Evolutionary conservation across 2,888 invertebrate genomes (phyloP).

Genomic region (Tinea trinotella): DNA sequence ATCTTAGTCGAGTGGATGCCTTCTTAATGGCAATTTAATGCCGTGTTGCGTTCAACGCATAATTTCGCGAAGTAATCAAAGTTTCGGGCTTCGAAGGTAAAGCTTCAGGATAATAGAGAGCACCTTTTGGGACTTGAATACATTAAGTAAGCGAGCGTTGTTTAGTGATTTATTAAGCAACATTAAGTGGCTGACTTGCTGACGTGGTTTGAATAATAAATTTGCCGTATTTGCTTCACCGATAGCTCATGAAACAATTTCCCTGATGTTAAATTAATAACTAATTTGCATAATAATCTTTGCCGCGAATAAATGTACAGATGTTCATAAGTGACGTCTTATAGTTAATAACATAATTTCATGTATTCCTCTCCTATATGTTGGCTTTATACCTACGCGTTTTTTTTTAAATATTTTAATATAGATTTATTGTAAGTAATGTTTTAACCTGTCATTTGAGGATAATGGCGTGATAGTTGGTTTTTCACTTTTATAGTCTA

Average conservation of each 20-base stretch:
- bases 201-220: conserved; percentile 29
- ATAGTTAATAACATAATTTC: too few relatives aligned
- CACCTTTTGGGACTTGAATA: conserved; percentile 46
- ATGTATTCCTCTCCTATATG: too few relatives aligned
- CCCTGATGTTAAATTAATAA: conserved; percentile 17
- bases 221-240: conserved; percentile 17
- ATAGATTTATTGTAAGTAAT: too few relatives aligned
- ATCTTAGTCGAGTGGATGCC: conserved; percentile 40
- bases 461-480: too few relatives aligned
- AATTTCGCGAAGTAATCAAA: conserved; percentile 58
- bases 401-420: too few relatives aligned
- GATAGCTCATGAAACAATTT: conserved; percentile 12
- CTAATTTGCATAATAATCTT: conserved; percentile 12
- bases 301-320: background rate
- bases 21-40: conserved; percentile 61
- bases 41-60: conserved; percentile 40
- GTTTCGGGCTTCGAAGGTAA: conserved; percentile 35
- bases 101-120: conserved; percentile 37
- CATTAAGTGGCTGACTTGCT: conserved; percentile 28
- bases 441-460: too few relatives aligned
- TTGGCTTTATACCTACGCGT: too few relatives aligned
- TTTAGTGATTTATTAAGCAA: conserved; percentile 39
- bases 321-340: background rate
- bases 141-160: conserved; percentile 43
- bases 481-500: too few relatives aligned